These are phyloP conservation scores for Epinotia bilunana DNA, from an alignment of 2,888 invertebrate species.

Conservation along the genomic window DNA sequence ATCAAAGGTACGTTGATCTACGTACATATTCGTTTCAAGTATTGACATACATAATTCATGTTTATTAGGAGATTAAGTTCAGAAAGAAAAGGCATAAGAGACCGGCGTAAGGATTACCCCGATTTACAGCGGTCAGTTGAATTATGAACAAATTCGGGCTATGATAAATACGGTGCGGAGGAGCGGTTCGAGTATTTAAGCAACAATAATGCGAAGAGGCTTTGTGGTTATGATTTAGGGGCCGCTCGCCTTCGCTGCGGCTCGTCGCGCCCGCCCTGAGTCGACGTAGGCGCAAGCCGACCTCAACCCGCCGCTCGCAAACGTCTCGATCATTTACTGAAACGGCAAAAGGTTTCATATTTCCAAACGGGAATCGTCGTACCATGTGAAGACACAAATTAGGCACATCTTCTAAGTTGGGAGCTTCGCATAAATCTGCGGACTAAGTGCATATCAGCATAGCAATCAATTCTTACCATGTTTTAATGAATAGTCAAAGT, in stretches of 20 bases:
- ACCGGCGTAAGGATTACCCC: slow-evolving; percentile 31
- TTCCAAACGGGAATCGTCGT: not conserved
- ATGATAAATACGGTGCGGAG: slow-evolving; percentile 47
- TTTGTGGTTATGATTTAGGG: slow-evolving; percentile 60
- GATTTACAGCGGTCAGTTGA: slow-evolving; percentile 36
- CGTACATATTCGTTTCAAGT: slow-evolving; percentile 13
- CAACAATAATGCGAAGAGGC: slow-evolving; percentile 57
- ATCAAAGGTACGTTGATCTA: slow-evolving; percentile 18
- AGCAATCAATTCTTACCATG: too few relatives aligned
- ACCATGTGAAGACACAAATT: too few relatives aligned
- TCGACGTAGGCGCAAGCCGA: not conserved
- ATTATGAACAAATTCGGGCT: slow-evolving; percentile 44
- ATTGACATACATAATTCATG: slow-evolving; percentile 35
- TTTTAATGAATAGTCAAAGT: too few relatives aligned
- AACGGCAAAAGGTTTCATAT: not conserved
- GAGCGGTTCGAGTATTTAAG: slow-evolving; percentile 58
- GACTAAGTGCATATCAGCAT: too few relatives aligned
- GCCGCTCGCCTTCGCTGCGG: slow-evolving; percentile 49
- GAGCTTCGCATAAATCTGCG: too few relatives aligned
- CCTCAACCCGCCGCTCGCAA: not conserved
- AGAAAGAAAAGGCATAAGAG: slow-evolving; percentile 23
- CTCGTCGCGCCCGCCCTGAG: slow-evolving; percentile 5
- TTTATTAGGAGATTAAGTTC: slow-evolving; percentile 36
- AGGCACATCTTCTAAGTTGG: too few relatives aligned
- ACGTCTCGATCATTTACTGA: not conserved